Percentiles rank a stretch among this genome's conserved stretches.
Conservation (phyloP, 2,113 vertebrate species). For the Poecilia latipinna region DNA sequence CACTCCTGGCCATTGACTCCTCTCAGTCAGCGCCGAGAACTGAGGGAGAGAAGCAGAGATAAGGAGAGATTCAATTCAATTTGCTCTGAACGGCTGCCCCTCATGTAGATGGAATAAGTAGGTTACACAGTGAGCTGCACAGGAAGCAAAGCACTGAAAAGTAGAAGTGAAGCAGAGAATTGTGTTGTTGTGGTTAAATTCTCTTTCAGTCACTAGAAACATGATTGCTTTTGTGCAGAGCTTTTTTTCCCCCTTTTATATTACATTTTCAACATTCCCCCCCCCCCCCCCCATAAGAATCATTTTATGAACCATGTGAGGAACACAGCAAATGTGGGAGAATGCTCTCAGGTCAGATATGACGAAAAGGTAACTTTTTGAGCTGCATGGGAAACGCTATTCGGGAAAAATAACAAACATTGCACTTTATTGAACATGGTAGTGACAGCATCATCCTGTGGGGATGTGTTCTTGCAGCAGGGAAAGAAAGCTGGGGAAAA, state of each 20-base stretch:
- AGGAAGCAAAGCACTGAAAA: slow-evolving; percentile 24
- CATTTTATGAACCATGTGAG: background rate
- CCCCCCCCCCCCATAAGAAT: background rate
- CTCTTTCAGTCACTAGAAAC: slow-evolving; percentile 31
- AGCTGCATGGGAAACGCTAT: background rate
- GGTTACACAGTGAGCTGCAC: slow-evolving; percentile 51
- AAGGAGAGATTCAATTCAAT: slow-evolving; percentile 73
- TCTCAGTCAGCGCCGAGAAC: slow-evolving; percentile 65
- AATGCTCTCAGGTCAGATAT: background rate
- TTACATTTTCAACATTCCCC: slow-evolving; percentile 6
- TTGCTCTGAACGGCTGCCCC: slow-evolving; percentile 57
- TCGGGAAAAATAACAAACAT: background rate
- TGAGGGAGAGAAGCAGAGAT: slow-evolving; percentile 68
- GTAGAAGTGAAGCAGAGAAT: slow-evolving; percentile 23
- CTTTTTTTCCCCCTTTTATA: background rate
- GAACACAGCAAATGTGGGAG: background rate
- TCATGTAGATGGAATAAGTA: slow-evolving; percentile 71
- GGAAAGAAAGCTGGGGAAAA: no score
- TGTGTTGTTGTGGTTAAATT: slow-evolving; percentile 35
- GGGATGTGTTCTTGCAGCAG: background rate
- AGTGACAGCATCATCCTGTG: background rate
- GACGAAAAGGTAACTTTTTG: background rate
- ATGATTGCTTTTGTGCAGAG: slow-evolving; percentile 4
- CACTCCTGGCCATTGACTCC: slow-evolving; percentile 69
- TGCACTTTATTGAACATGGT: background rate